Base-by-base conservation (phyloP, 2,797 vertebrate genomes). In the Rhinogobio ventralis region DNA sequence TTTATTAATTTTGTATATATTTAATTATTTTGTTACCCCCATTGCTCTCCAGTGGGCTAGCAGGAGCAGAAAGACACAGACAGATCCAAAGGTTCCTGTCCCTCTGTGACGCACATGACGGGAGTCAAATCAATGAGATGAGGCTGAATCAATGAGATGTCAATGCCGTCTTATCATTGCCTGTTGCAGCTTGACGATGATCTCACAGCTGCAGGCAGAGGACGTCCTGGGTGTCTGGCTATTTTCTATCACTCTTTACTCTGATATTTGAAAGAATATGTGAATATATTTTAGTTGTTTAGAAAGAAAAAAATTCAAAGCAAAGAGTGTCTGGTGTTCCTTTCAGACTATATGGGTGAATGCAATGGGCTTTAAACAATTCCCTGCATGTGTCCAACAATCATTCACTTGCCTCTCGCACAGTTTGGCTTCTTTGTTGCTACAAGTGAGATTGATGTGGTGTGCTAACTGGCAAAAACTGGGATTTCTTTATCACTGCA, bases 61-160 rank as follows among this genome's bases (percentile, higher is more conserved):
- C 68, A 86, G 78, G 60, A 67, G 69, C 42, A 55, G 23, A 84
- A 73, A 73, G 60, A 83, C 82, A 69, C 82, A 69, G 80, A 51
- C 51, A n/a, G 64, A 85, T 28, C 14, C 60, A 87, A 82, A 62
- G 64, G 36, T 57, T 81, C 45, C 62, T 85, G 80, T 77, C 74
- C 66, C 69, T 42, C 36, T 86, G 42, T 85, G 88, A 89, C 81
- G 87, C 87, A 89, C 79, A 33, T 84, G 81, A 73, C n/a, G 33
- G 51, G 67, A 42, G 72, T 57, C 62, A 60, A 83, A 87, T 88
- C 85, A 86, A 87, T 87, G 79, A 51, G 77, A 79, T 46, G 60
- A 66, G 60, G 49, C 51, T 55, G 79, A 87, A 87, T 91, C 88
- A 85, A 88, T 90, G 75, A 84, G 83, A 88, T 73, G 82, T 89